Conservation (phyloP, 2,797 vertebrate species). For the Champsocephalus esox region DNA sequence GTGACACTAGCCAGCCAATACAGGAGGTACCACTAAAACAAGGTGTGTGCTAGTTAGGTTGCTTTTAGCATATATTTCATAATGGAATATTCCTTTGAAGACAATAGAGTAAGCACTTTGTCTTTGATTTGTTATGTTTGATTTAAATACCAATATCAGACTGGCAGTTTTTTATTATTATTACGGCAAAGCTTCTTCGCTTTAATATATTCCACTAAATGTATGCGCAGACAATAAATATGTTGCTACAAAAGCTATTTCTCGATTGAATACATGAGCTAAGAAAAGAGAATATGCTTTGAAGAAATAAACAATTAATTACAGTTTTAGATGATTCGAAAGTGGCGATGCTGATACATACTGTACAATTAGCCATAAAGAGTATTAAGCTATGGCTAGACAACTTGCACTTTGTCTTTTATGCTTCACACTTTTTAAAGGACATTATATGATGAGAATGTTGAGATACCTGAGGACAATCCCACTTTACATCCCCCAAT, state of each 20-base stretch:
- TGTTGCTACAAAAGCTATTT: neutral
- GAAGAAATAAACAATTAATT: neutral
- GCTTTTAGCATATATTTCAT: neutral
- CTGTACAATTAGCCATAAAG: neutral
- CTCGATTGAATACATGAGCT: neutral
- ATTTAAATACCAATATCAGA: neutral
- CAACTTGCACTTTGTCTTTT: neutral
- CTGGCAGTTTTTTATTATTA: neutral
- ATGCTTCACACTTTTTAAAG: constrained; percentile 4
- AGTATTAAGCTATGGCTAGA: no score
- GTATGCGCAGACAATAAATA: neutral
- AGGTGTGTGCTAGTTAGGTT: neutral
- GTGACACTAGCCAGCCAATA: neutral
- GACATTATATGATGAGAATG: neutral
- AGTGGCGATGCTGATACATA: neutral
- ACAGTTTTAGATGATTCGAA: neutral
- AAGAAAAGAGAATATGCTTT: neutral
- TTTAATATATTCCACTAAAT: neutral
- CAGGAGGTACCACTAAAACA: neutral
- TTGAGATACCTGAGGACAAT: neutral
- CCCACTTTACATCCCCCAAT: neutral
- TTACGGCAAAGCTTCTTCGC: neutral
- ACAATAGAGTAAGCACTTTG: neutral
- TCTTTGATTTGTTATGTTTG: neutral
- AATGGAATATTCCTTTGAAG: neutral